Base-by-base conservation (phyloP, 2,797 vertebrate genomes). In the Octomys mimax region DNA sequence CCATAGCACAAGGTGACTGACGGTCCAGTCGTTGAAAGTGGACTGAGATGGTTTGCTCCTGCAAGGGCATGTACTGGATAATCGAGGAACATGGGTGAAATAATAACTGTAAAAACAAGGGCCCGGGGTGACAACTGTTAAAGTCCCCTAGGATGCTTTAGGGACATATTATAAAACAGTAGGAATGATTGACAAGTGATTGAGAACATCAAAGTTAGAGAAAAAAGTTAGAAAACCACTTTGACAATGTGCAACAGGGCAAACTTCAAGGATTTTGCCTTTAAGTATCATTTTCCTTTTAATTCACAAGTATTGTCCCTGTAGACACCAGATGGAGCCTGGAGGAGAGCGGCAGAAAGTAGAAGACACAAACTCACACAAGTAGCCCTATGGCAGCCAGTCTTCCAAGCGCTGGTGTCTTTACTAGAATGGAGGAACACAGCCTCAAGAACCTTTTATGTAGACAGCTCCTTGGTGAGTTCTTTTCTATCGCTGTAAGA, bases 401-500 rank as follows among this genome's bases (percentile, higher is more conserved):
- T 31, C 57, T 5, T 10, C 66, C 88, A 33, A 33, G 12, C 46
- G 18, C 22, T 75, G 36, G 31, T 19, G 5, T 95, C 91, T 95
- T 82, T 36, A 42, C 31, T 33, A 68, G 28, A 54, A 31, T 3
- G 54, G 39, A 75, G 31, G 62, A 59, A 71, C 49, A 66, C 16
- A 59, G 82, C 10, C 33, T 36, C 33, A n/a, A 77, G 46, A 81
- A 28, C 54, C 36, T 66, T 92, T 84, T 68, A 73, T 57, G n/a
- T 33, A 54, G 31, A 54, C n/a, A 70, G 4, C n/a, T 42, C 52
- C 31, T 92, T 87, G 75, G 28, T 39, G n/a, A 42, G 33, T 54
- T 92, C 57, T 82, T 54, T 90, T 42, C 52, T 87, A 87, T 62
- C 66, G 61, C 28, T 85, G 5, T 31, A 66, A 96, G 87, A 87